Conservation (phyloP, 2,888 invertebrate species). For the Nebria brevicollis region DNA sequence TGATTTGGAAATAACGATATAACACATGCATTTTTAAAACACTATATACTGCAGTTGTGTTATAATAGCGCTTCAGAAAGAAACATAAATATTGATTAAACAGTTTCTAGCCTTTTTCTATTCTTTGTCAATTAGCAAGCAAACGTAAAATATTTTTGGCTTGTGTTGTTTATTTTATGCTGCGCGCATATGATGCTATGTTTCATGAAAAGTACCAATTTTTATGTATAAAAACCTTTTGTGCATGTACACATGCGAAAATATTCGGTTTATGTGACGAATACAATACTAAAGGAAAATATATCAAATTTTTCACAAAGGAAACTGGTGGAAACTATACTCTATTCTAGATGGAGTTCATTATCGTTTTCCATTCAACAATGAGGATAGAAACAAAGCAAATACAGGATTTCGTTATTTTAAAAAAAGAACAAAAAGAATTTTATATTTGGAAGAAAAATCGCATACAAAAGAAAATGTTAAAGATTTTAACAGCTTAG, state of each 20-base stretch:
- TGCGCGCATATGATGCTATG: neutral
- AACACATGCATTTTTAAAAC: too few species aligned
- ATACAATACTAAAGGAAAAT: neutral
- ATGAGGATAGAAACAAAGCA: neutral
- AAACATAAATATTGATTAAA: too few species aligned
- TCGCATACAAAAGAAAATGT: neutral
- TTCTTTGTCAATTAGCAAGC: too few species aligned
- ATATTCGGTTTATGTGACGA: neutral
- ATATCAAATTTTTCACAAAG: neutral
- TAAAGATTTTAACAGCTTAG: neutral
- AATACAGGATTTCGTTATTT: neutral
- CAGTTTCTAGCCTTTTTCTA: too few species aligned
- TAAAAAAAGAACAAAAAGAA: neutral
- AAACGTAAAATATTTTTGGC: neutral
- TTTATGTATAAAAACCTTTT: neutral
- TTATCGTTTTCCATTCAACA: neutral
- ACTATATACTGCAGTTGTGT: too few species aligned
- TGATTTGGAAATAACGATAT: too few species aligned
- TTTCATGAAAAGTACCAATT: neutral
- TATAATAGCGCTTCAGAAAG: too few species aligned
- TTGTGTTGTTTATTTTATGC: neutral
- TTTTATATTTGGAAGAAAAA: neutral
- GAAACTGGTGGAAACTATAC: neutral
- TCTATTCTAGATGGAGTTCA: neutral
- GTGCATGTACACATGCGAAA: neutral